Evolutionary conservation across 92 coral and sea anemone genomes (phyloP).

Genomic region (Siderastrea radians): DNA sequence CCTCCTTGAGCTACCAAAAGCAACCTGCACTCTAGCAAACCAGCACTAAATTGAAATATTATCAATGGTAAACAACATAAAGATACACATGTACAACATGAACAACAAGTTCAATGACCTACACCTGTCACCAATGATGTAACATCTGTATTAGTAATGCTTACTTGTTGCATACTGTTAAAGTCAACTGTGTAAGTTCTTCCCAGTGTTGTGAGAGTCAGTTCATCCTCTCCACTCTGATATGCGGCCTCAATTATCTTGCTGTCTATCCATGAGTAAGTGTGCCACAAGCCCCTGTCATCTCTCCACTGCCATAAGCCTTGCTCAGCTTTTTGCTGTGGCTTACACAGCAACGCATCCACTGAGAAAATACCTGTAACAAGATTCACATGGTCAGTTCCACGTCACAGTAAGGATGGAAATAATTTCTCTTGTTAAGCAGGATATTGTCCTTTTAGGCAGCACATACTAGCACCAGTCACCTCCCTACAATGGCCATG

Average conservation of each 20-base stretch:
- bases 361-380: conserved; percentile 85
- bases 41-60: too few species aligned
- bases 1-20: too few species aligned
- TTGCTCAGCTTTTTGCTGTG: conserved; percentile 88
- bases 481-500: too few species aligned
- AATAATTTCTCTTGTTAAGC: background rate
- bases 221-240: conserved; percentile 97
- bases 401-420: background rate
- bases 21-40: too few species aligned
- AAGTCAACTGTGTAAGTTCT: conserved; percentile 97
- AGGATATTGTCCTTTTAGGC: background rate
- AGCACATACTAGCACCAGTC: background rate
- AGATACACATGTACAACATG: too few species aligned
- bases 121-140: too few species aligned
- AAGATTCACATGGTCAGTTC: background rate
- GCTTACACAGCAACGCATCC: conserved; percentile 85
- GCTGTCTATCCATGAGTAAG: conserved; percentile 99
- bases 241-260: conserved; percentile 98
- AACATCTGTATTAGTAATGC: too few species aligned
- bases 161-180: conserved; percentile 98
- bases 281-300: conserved; percentile 98
- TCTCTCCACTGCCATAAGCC: conserved; percentile 99
- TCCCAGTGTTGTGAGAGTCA: conserved; percentile 96
- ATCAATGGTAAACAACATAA: background rate
- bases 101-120: too few species aligned